These are phyloP conservation scores for Tokudaia muenninki DNA, from an alignment of 2,797 vertebrate genomes.

Conservation along the genomic window DNA sequence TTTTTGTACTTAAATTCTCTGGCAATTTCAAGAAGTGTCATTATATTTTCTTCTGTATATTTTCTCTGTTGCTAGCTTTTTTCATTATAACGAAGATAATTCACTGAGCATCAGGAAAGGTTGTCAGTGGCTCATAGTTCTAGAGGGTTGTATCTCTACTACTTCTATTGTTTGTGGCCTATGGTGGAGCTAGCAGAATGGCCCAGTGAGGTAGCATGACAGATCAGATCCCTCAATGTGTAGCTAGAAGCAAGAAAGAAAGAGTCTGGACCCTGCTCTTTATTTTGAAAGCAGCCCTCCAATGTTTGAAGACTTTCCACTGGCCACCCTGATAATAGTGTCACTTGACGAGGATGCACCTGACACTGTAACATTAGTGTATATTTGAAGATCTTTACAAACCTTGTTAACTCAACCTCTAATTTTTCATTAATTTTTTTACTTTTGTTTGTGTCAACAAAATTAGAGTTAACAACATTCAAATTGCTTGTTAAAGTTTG, in stretches of 20 bases:
- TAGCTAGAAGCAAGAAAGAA: accelerated
- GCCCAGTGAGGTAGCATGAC: accelerated
- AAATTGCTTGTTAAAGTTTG: neutral
- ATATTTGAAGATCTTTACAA: neutral
- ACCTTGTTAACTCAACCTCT: neutral
- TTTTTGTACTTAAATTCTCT: neutral
- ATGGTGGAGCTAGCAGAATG: too few species aligned
- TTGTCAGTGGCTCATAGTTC: neutral
- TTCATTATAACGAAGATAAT: neutral
- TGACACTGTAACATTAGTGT: accelerated
- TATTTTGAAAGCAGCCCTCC: accelerated
- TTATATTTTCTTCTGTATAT: neutral
- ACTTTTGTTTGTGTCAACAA: neutral
- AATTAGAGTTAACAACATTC: neutral
- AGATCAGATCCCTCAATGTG: too few species aligned
- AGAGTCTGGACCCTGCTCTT: too few species aligned
- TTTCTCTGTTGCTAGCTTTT: neutral
- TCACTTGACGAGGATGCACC: too few species aligned
- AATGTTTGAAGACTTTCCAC: neutral
- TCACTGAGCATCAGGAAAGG: neutral
- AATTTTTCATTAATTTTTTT: constrained; percentile 7
- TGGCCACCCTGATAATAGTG: neutral
- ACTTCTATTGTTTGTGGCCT: neutral
- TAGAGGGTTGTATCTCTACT: neutral
- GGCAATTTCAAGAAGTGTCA: neutral